Percentiles rank a stretch among this genome's conserved stretches.
Conservation (phyloP, 2,888 invertebrate genomes). For the Hoplodrina blanda region DNA sequence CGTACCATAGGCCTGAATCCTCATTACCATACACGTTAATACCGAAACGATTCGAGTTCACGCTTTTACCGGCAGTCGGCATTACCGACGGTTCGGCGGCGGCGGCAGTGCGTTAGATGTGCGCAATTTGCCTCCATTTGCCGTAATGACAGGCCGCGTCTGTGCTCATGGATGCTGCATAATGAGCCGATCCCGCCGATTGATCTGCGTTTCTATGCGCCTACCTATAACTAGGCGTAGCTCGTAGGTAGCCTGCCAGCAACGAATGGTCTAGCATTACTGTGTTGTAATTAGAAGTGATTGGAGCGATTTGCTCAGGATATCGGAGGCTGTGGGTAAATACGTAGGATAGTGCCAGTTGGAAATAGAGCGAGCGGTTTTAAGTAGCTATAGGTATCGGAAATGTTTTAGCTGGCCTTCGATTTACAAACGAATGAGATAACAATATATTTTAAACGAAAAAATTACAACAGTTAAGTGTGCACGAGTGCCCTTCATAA, state of each 20-base stretch:
- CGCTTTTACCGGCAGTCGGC: constrained; percentile 82
- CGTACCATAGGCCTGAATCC: constrained; percentile 50
- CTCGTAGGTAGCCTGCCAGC: constrained; percentile 56
- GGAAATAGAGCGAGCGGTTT: constrained; percentile 41
- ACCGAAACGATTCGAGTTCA: constrained; percentile 76
- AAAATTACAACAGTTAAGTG: not conserved
- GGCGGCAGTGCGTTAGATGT: constrained; percentile 86
- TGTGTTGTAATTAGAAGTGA: constrained; percentile 68
- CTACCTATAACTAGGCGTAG: constrained; percentile 55
- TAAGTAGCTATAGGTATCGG: not conserved
- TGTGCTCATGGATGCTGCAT: constrained; percentile 82
- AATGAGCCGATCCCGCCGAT: constrained; percentile 87
- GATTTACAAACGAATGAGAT: not conserved
- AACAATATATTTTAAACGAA: not conserved
- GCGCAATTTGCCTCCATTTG: constrained; percentile 90
- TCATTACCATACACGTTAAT: constrained; percentile 80
- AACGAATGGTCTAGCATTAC: constrained; percentile 60
- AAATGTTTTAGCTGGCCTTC: not conserved
- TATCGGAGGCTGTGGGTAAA: constrained; percentile 52
- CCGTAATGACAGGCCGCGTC: constrained; percentile 88
- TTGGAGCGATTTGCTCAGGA: constrained; percentile 66
- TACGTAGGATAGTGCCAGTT: constrained; percentile 38
- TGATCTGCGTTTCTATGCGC: constrained; percentile 73
- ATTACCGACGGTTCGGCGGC: constrained; percentile 71
- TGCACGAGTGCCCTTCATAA: not conserved